Conservation (phyloP, 2,888 invertebrate species). For the Cephus runcator region DNA sequence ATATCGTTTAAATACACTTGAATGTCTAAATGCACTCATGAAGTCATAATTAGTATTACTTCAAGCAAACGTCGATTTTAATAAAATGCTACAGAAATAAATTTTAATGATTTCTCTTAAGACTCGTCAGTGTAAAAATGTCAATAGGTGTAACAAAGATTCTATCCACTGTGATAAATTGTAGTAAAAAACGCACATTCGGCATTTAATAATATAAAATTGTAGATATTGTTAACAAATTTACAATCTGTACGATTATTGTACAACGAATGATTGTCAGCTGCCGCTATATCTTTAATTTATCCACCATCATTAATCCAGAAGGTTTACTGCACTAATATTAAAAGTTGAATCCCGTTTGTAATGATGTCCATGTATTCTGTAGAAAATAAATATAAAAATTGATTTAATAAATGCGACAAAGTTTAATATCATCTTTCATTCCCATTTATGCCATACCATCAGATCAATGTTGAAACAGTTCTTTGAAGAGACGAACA, state of each 20-base stretch:
- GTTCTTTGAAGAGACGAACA: background rate
- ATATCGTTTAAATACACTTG: background rate
- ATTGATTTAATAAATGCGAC: background rate
- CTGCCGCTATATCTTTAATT: background rate
- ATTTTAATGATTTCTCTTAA: background rate
- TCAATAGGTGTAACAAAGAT: background rate
- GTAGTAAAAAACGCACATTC: background rate
- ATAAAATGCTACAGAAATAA: background rate
- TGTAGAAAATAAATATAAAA: background rate
- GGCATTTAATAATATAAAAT: background rate
- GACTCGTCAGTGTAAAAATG: background rate
- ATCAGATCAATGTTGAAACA: background rate
- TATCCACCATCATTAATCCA: background rate
- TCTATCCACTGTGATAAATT: background rate
- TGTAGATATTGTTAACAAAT: background rate
- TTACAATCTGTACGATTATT: background rate
- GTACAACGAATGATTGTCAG: background rate
- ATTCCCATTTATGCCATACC: background rate
- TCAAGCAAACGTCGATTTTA: background rate
- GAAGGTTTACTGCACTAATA: background rate
- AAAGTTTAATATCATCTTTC: background rate
- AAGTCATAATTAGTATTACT: background rate
- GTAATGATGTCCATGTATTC: background rate
- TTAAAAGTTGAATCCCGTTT: background rate
- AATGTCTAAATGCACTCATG: background rate